Conservation (phyloP, 2,113 vertebrate genomes). For the Eonycteris spelaea region DNA sequence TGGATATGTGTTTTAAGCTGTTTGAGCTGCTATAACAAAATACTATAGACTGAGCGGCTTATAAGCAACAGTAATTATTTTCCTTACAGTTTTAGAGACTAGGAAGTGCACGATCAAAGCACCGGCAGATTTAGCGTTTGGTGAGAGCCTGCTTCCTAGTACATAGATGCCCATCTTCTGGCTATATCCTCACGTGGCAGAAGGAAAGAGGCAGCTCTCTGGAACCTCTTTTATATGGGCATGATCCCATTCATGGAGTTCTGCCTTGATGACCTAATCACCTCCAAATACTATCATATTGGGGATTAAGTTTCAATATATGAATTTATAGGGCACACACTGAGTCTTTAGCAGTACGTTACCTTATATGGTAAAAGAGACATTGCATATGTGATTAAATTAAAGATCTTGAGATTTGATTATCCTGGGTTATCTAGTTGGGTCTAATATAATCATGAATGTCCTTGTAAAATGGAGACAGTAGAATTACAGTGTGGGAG, state of each 20-base stretch:
- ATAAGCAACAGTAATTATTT: no score
- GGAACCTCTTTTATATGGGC: background rate
- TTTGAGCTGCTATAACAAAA: background rate
- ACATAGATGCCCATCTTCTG: no score
- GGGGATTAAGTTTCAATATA: background rate
- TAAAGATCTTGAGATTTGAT: background rate
- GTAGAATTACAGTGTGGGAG: background rate
- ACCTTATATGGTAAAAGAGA: background rate
- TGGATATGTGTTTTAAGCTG: background rate
- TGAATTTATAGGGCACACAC: background rate
- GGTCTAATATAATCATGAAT: background rate
- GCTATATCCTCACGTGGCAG: background rate
- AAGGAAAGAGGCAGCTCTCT: background rate
- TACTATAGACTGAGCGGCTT: no score
- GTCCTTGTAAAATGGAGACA: background rate
- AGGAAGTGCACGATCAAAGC: no score
- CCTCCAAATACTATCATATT: background rate
- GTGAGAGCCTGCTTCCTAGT: no score
- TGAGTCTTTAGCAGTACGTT: background rate
- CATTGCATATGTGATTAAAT: background rate
- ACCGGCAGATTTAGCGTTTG: no score
- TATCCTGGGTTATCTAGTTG: background rate
- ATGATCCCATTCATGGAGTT: background rate
- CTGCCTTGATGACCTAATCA: background rate
- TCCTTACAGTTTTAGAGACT: no score